Conservation (phyloP, 2,113 vertebrate genomes). For the Silurus asotus region DNA sequence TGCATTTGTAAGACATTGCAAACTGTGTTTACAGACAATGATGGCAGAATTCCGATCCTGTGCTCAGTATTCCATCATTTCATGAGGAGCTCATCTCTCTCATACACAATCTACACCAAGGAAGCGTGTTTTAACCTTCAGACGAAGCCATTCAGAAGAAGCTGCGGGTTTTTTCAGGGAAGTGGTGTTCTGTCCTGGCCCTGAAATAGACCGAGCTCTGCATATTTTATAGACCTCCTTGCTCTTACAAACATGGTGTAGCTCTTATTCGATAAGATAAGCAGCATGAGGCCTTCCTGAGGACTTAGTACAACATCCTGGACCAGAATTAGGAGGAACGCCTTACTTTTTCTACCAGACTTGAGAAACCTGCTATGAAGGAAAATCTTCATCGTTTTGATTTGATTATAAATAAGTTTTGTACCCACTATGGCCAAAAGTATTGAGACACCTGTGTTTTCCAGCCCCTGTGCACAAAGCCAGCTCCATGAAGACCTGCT, state of each 20-base stretch:
- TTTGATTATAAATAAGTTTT: neutral
- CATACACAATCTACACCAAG: neutral
- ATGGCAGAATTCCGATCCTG: no score
- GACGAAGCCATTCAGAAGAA: neutral
- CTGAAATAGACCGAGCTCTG: neutral
- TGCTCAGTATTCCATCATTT: no score
- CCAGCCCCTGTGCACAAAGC: no score
- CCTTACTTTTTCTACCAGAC: neutral
- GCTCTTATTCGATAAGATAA: neutral
- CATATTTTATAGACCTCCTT: constrained; percentile 1
- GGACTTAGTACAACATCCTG: neutral
- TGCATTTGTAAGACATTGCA: no score
- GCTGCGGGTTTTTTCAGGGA: neutral
- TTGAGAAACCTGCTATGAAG: neutral
- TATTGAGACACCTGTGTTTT: no score
- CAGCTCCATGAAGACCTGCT: no score
- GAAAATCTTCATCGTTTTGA: neutral
- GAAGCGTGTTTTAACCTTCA: neutral
- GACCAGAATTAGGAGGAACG: neutral
- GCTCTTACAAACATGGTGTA: neutral
- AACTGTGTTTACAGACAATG: no score
- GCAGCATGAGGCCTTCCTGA: neutral
- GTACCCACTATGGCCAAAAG: no score
- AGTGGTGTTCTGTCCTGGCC: neutral
- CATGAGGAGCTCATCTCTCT: no score